Conservation (phyloP, 2,113 vertebrate species). For the Pygathrix nemaeus region DNA sequence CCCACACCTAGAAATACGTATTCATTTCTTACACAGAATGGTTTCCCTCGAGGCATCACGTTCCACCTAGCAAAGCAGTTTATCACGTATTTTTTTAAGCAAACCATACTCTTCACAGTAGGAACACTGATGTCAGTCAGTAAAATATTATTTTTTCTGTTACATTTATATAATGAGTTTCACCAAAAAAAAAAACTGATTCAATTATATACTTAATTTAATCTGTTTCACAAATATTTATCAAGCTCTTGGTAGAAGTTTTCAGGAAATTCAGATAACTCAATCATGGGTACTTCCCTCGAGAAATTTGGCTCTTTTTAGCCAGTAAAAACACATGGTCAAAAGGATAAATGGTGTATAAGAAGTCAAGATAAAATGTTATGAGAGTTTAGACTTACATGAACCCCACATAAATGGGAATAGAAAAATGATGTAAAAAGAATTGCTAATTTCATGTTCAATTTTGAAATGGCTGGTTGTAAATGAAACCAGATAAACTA, state of each 20-base stretch:
- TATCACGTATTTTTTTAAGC: constrained; percentile 26
- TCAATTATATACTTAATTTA: constrained; percentile 29
- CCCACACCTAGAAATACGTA: neutral
- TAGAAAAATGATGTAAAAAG: constrained; percentile 12
- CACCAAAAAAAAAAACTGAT: constrained; percentile 4
- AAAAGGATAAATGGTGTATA: neutral
- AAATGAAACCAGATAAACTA: constrained; percentile 31
- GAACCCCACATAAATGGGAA: neutral
- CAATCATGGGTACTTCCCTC: neutral
- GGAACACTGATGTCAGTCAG: neutral
- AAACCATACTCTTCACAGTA: neutral
- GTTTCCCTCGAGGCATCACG: neutral
- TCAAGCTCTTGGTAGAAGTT: neutral
- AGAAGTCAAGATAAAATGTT: neutral
- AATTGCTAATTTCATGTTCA: neutral
- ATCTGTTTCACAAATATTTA: constrained; percentile 36
- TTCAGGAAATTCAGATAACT: neutral
- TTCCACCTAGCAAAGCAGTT: neutral
- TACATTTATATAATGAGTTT: neutral
- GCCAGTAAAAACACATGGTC: neutral
- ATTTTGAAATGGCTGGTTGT: constrained; percentile 16
- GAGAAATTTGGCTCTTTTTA: neutral
- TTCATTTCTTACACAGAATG: neutral
- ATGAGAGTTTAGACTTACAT: neutral
- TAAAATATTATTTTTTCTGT: constrained; percentile 45